These are phyloP conservation scores for Palaemon carinicauda DNA, from an alignment of 1,140 invertebrate species.

Conservation along the genomic window DNA sequence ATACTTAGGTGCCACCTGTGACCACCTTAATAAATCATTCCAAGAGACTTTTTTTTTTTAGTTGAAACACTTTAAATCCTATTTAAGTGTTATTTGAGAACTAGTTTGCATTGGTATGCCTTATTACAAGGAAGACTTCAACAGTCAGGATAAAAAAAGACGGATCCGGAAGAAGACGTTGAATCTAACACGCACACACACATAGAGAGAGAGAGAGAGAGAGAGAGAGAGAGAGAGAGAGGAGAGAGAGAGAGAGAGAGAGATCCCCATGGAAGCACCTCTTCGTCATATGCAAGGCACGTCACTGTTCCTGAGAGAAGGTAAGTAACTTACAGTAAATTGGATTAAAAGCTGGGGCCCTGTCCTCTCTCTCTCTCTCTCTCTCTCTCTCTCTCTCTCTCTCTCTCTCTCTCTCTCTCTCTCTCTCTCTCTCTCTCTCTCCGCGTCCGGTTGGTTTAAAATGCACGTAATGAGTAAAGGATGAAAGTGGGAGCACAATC, in stretches of 20 bases:
- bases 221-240: neutral
- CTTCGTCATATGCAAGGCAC: neutral
- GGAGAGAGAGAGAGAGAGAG: neutral
- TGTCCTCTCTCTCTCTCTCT: conserved; percentile 13
- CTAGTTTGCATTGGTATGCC: too few relatives aligned
- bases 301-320: neutral
- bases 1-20: too few relatives aligned
- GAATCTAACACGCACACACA: neutral
- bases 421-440: neutral
- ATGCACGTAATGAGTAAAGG: neutral
- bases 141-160: too few relatives aligned
- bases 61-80: too few relatives aligned
- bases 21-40: too few relatives aligned
- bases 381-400: conserved; percentile 15
- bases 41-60: too few relatives aligned
- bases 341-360: neutral
- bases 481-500: neutral
- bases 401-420: conserved; percentile 23
- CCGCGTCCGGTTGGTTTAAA: neutral
- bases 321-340: neutral
- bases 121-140: too few relatives aligned
- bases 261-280: neutral
- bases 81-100: too few relatives aligned
- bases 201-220: neutral
- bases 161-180: too few relatives aligned